phyloP scores from a whole-genome alignment of 2,888 invertebrate species.

The Pegoplata infirma region DNA sequence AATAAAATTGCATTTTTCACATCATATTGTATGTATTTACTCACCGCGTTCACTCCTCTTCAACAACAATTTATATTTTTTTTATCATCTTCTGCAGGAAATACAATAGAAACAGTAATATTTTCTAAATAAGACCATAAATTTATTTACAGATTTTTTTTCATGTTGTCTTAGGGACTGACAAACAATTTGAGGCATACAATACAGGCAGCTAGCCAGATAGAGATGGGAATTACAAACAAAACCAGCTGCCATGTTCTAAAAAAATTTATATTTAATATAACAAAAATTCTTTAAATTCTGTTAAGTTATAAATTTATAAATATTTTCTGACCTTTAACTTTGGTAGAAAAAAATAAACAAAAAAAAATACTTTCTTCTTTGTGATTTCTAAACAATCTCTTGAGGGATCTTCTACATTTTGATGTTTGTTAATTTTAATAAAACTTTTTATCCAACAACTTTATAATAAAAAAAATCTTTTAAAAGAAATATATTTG shows the following conservation, averaged over 20 bases:
- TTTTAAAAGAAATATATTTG: background rate
- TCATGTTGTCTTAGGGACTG: background rate
- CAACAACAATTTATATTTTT: too few species aligned
- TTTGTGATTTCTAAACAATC: constrained; percentile 3
- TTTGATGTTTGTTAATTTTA: constrained; percentile 19
- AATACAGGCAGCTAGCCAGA: background rate
- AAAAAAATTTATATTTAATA: too few species aligned
- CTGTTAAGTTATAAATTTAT: constrained; percentile 41
- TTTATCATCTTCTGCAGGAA: too few species aligned
- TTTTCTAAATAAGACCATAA: constrained; percentile 9
- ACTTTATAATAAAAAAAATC: background rate
- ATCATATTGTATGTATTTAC: constrained; percentile 65
- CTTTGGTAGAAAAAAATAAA: constrained; percentile 24
- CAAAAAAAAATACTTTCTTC: constrained; percentile 17
- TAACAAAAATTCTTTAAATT: constrained; percentile 32
- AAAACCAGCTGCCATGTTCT: constrained; percentile 35
- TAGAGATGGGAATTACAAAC: constrained; percentile 41
- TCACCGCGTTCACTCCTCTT: background rate
- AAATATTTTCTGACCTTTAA: too few species aligned
- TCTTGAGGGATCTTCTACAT: constrained; percentile 32
- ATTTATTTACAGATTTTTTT: constrained; percentile 23
- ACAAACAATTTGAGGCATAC: background rate
- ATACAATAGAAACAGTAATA: constrained; percentile 26
- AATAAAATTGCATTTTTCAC: constrained; percentile 77
- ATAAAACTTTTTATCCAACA: constrained; percentile 25